phyloP scores from a whole-genome alignment of 2,888 invertebrate genomes.

The Cylindroiulus punctatus region DNA sequence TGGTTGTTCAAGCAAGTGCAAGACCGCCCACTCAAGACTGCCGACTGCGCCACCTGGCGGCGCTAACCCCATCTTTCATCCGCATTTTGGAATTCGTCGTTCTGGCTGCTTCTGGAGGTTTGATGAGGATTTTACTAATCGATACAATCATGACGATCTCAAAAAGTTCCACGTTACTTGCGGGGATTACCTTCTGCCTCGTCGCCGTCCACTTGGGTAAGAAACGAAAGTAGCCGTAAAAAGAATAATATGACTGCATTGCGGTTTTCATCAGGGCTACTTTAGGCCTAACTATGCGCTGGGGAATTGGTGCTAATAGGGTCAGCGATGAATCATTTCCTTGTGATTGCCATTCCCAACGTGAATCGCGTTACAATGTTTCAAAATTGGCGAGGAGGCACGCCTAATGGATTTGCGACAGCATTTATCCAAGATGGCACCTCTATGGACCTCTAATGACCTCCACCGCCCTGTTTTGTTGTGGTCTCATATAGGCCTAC shows the following conservation, averaged over 20 bases:
- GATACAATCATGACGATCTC: neutral
- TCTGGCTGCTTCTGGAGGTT: neutral
- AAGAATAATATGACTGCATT: too few species aligned
- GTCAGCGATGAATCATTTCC: neutral
- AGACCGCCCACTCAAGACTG: too few species aligned
- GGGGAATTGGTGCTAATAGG: neutral
- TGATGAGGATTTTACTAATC: neutral
- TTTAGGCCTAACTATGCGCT: too few species aligned
- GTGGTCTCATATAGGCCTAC: neutral
- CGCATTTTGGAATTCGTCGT: neutral
- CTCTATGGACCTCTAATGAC: neutral
- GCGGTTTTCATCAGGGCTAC: too few species aligned
- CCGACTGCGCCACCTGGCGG: neutral
- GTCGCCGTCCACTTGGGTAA: neutral
- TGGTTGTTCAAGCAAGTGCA: neutral
- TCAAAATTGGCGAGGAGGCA: neutral
- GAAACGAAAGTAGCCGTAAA: too few species aligned
- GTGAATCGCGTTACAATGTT: neutral
- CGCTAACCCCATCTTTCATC: neutral
- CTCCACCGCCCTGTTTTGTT: neutral
- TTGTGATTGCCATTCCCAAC: neutral
- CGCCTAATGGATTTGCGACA: neutral
- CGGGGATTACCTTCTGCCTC: neutral
- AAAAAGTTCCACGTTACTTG: neutral
- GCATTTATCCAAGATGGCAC: neutral